These are phyloP conservation scores for Sebastes itinus DNA, from an alignment of 2,797 vertebrate species.

Conservation along the genomic window DNA sequence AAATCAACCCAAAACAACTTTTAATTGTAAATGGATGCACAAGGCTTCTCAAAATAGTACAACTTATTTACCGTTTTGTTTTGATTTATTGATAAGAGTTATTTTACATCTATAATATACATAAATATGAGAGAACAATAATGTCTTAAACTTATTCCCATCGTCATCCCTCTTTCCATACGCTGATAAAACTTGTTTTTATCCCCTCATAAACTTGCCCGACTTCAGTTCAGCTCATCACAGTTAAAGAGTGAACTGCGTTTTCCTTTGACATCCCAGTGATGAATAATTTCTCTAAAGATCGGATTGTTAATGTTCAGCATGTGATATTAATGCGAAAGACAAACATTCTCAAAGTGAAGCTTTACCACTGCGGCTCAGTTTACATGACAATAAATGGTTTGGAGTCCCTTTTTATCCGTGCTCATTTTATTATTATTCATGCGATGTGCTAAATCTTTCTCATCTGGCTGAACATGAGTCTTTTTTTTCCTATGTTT, in stretches of 20 bases:
- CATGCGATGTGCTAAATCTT: constrained; percentile 78
- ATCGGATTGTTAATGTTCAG: constrained; percentile 65
- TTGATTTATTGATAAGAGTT: neutral
- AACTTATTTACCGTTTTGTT: neutral
- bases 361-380: constrained; percentile 42
- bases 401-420: constrained; percentile 55
- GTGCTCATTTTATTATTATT: constrained; percentile 83
- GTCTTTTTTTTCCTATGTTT: constrained; percentile 65
- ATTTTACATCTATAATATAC: neutral
- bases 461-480: constrained; percentile 76
- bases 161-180: neutral
- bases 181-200: neutral
- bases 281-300: constrained; percentile 48
- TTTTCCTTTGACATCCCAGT: constrained; percentile 15
- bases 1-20: neutral
- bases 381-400: constrained; percentile 83
- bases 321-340: constrained; percentile 73
- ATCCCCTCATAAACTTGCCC: neutral
- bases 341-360: constrained; percentile 67
- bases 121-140: neutral
- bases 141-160: neutral
- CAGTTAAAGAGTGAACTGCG: constrained; percentile 1
- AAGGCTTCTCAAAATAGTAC: neutral
- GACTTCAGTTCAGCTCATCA: constrained; percentile 6
- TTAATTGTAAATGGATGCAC: neutral